Conservation (phyloP, 2,113 vertebrate species). For the Aramus guarauna region DNA sequence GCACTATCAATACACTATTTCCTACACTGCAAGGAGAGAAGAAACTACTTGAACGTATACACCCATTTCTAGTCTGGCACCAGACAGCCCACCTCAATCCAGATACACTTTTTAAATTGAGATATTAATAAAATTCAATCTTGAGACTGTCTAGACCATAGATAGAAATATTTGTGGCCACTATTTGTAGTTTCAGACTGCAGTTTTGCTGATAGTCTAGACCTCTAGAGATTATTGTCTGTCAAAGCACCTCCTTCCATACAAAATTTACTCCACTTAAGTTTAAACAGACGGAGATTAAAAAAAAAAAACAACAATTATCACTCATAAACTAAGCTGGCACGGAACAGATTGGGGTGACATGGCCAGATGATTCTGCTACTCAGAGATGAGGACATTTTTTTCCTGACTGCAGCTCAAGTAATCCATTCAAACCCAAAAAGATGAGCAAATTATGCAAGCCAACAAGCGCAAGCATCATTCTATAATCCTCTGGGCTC, state of each 20-base stretch:
- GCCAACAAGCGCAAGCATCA: not conserved
- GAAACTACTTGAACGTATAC: not conserved
- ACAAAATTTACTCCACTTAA: not conserved
- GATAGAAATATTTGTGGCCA: not conserved
- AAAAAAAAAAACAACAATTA: slow-evolving; percentile 8
- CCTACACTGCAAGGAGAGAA: not conserved
- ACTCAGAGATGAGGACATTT: not conserved
- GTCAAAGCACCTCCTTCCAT: not conserved
- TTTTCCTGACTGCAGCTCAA: not conserved
- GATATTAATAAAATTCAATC: not conserved
- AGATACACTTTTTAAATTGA: not conserved
- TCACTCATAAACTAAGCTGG: not conserved
- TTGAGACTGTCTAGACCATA: not conserved
- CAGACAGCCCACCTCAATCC: not conserved
- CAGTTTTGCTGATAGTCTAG: not conserved
- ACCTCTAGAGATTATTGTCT: not conserved
- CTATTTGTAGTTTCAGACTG: not conserved
- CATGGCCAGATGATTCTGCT: not conserved
- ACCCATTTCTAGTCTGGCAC: not conserved
- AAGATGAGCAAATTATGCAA: not conserved
- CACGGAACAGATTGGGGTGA: not conserved
- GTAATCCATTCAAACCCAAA: not conserved
- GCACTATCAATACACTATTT: not conserved
- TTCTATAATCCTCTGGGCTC: not conserved
- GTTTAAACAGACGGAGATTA: not conserved